Base-by-base conservation (phyloP, 2,888 invertebrate species). In the Torymus auratus region DNA sequence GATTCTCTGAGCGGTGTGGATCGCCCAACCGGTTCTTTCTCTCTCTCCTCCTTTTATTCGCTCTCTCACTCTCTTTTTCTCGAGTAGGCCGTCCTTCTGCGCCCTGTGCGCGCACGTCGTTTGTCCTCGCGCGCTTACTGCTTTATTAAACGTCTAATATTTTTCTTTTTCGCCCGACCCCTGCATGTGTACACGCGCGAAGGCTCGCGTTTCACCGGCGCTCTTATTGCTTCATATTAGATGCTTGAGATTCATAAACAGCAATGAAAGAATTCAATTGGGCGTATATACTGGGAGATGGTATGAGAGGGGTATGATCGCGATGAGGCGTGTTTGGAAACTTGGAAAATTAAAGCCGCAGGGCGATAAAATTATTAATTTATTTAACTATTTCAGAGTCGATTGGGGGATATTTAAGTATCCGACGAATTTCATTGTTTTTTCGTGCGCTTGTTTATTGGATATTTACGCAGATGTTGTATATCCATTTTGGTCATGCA, bases 61-160 rank as follows among this genome's bases (percentile, higher is more conserved):
- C 15, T 55, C 15, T 50, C 41, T 41, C 7, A 41, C 41, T 41
- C 41, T 41, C 41, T 41, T 41, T 41, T 41, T 73, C 73, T 52
- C 52, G 69, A 73, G 80, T 73, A 74, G 77, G 73, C 72, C 76
- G 77, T 58, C 73, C 53, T 72, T 68, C 67, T 70, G 50, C 5
- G 41, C 41, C 41, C 7, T 7, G 28, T 7, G 41, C 7, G 7
- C 70, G 60, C 56, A 60, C 62, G 77, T 65, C 73, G 80, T 78
- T 74, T 70, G 80, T 78, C 74, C 77, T 74, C 69, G 70, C 77
- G 71, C 69, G 70, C 73, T 82, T 71, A 82, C 80, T 75, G 60
- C 82, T 82, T 80, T 80, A 82, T 82, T 82, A 82, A 82, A 82
- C 52, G 71, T 71, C 71, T 80, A 74, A 69, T 76, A 76, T 79